Conservation (phyloP, 2,888 invertebrate species). For the Lissonota sp. region DNA sequence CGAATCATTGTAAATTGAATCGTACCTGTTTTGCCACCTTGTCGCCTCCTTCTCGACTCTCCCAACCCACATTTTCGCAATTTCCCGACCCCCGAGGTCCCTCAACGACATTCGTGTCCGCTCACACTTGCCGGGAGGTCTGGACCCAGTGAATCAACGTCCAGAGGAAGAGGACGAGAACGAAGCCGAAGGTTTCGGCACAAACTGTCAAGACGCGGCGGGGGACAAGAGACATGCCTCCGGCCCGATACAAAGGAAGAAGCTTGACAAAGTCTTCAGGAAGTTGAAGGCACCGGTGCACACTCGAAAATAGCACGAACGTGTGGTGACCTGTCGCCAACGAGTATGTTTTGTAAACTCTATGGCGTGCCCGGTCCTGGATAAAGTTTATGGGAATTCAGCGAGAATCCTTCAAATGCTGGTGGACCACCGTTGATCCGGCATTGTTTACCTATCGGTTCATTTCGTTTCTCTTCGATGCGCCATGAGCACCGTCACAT, state of each 20-base stretch:
- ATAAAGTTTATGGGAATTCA: slow-evolving; percentile 60
- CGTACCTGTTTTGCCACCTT: slow-evolving; percentile 50
- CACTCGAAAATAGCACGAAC: slow-evolving; percentile 36
- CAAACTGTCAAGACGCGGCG: background rate
- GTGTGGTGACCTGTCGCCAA: slow-evolving; percentile 58
- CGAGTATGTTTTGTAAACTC: slow-evolving; percentile 67
- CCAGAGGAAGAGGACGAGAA: slow-evolving; percentile 13
- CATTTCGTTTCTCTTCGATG: slow-evolving; percentile 28
- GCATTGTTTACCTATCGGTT: slow-evolving; percentile 46
- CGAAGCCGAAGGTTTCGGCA: background rate
- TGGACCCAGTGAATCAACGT: slow-evolving; percentile 49
- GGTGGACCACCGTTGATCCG: slow-evolving; percentile 10
- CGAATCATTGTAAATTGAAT: slow-evolving; percentile 43
- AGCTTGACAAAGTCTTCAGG: slow-evolving; percentile 18
- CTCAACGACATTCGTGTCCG: slow-evolving; percentile 35
- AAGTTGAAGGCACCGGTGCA: slow-evolving; percentile 17
- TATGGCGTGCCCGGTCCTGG: slow-evolving; percentile 38
- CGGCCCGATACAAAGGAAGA: background rate
- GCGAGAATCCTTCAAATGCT: slow-evolving; percentile 27
- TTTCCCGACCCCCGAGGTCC: slow-evolving; percentile 16
- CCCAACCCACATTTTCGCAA: background rate
- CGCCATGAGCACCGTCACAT: background rate
- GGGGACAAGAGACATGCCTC: background rate
- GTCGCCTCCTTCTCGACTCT: slow-evolving; percentile 35
- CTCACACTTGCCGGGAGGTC: slow-evolving; percentile 66